Base-by-base conservation (phyloP, 2,113 vertebrate species). In the Platysteira castanea region DNA sequence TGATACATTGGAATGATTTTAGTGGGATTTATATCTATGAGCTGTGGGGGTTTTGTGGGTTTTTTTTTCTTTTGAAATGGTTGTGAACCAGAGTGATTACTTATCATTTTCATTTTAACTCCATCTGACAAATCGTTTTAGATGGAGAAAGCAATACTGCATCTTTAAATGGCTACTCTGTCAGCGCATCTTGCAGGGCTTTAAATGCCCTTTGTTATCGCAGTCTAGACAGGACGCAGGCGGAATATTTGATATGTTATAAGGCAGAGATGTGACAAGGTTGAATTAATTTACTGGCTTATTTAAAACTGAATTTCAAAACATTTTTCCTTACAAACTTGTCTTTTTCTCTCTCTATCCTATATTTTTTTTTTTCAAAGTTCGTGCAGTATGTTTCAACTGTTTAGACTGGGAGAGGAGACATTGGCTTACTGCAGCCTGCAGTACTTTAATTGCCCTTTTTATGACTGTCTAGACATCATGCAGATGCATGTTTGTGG, bases 191-290 rank as follows among this genome's bases (percentile, higher is more conserved):
- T 98, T 97, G 93, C 94, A 86, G 92, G 96, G 93, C 97, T 98
- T 98, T 98, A 97, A 98, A 98, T 98, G 98, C 96, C 98, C 98
- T 98, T 98, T 98, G 98, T 98, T 98, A 98, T 97, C 85, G 50
- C 97, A 97, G 98, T 98, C 98, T 98, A 98, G 98, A 98, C 98
- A 97, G 98, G 97, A 97, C 96, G 98, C 98, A 96, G 93, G 98
- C 93, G 37, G 98, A 98, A 97, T 98, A 98, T 97, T 97, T 97
- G 98, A 98, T 97, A 97, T 93, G 94, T 91, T 96, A 90, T 84
- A 97, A 97, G 96, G 96, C 95, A 97, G 89, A 96, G 97, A 97
- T 97, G 97, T 97, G 97, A 97, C 97, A 97, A 96, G 97, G 97
- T 96, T 96, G 97, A 97, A 97, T 97, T 97, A 95, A 96, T 97